These are phyloP conservation scores for Caenorhabditis wallacei DNA, from an alignment of 2,888 invertebrate genomes.

Conservation along the genomic window DNA sequence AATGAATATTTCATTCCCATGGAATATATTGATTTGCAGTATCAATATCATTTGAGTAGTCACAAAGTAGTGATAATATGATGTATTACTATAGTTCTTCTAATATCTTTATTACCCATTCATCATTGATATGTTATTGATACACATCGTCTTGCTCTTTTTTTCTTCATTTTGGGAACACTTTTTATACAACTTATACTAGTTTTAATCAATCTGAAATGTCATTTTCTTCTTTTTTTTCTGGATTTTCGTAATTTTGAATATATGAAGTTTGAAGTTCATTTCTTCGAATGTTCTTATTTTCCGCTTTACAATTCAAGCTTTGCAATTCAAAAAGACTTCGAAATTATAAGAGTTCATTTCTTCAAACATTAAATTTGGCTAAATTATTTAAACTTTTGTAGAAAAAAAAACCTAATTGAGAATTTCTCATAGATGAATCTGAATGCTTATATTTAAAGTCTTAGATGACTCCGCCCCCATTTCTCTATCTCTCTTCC, in stretches of 20 bases:
- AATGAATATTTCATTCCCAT: neutral
- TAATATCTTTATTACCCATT: neutral
- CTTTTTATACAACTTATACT: neutral
- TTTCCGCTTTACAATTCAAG: no score
- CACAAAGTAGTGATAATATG: conserved; percentile 8
- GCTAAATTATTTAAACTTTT: no score
- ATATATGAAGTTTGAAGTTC: no score
- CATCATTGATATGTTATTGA: neutral
- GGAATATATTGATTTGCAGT: neutral
- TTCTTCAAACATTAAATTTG: no score
- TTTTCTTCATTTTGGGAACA: conserved; percentile 8
- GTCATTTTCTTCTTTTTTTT: neutral
- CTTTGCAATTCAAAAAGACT: no score
- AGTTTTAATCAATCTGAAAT: neutral
- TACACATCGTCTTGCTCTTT: neutral
- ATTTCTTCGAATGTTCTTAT: no score
- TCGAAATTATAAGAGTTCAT: no score
- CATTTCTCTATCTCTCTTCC: no score
- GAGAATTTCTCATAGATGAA: no score
- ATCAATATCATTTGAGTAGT: conserved; percentile 8
- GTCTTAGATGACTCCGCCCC: no score
- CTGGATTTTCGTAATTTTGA: neutral
- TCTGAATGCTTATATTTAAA: no score
- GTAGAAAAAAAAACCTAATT: no score
- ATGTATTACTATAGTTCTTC: conserved; percentile 19